Base-by-base conservation (phyloP, 53 echinoderm and acorn worm species). In the Actinopyga echinites region DNA sequence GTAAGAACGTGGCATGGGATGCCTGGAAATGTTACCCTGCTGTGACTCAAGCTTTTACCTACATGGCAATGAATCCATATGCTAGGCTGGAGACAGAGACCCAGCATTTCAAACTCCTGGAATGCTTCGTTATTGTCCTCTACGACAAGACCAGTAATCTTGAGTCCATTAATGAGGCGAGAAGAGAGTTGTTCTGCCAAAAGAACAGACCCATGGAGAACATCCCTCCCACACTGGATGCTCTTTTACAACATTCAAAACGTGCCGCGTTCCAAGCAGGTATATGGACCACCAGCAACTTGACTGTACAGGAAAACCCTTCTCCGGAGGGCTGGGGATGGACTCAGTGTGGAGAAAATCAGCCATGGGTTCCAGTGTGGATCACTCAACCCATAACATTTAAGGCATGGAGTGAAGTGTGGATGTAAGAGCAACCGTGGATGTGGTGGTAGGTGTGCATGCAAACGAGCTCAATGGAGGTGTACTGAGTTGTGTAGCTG, bases 181-280 rank as follows among this genome's bases (percentile, higher is more conserved):
- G 73, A 64, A 86, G 58, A 78, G 64, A 75, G 60, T 64, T 86
- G 43, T 86, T 84, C 73, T 69, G 71, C 56, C 84, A 84, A 19
- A 84, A 74, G 57, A 71, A 74, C 31, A 23, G 73, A 17, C 10
- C 69, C 44, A 69, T 84, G 56, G 74, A 84, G 31, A 71, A 77
- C n/a, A 36, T 79, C 28, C 86, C 86, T 42, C 53, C 64, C 45
- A 85, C 86, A 57, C 33, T 59, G 34, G 56, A 86, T 64, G 78
- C 79, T 8, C 64, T 85, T 22, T 31, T 71, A 21, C 75, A 73
- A 58, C 85, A 85, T 85, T 54, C 38, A 24, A 15, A 26, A 64
- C 42, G 79, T 19, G 34, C 36, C 61, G 62, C 30, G 64, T 40
- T 40, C 52, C 79, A 56, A 54, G 54, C 54, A 52, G 53, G 79